These are phyloP conservation scores for Channallabes apus DNA, from an alignment of 2,797 vertebrate species.

Conservation along the genomic window DNA sequence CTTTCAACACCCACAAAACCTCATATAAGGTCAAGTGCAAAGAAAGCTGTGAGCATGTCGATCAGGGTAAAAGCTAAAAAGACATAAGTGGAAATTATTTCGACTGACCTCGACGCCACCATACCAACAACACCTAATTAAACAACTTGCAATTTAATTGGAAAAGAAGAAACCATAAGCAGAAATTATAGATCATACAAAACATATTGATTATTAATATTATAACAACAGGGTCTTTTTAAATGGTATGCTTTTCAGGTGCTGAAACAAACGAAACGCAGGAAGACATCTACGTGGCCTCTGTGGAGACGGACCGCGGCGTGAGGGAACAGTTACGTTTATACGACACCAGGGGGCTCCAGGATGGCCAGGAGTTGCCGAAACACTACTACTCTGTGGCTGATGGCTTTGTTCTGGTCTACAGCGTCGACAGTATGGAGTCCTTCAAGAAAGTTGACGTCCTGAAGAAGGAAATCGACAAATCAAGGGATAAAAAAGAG, in stretches of 20 bases:
- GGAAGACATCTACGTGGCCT: constrained; percentile 92
- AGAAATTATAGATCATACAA: not conserved
- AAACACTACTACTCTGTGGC: constrained; percentile 92
- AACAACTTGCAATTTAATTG: not conserved
- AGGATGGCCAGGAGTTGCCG: constrained; percentile 84
- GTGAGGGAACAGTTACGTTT: constrained; percentile 91
- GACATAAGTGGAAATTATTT: not conserved
- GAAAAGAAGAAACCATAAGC: not conserved
- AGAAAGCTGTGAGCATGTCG: not conserved
- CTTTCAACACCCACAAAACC: not conserved
- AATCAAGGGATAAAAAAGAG: constrained; percentile 94
- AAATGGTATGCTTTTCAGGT: constrained; percentile 65
- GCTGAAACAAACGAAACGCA: constrained; percentile 85
- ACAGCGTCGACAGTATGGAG: constrained; percentile 88
- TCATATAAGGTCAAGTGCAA: not conserved
- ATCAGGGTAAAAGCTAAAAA: not conserved
- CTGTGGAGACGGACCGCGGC: constrained; percentile 89
- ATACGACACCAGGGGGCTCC: constrained; percentile 89
- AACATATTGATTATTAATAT: not conserved
- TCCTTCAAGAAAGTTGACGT: constrained; percentile 88
- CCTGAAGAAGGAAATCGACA: constrained; percentile 92
- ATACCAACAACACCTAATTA: too few relatives aligned
- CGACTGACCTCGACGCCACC: not conserved
- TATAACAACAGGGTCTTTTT: too few relatives aligned
- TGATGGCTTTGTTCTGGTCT: constrained; percentile 92